Conservation (phyloP, 2,113 vertebrate species). For the Amblyopsis rosae region DNA sequence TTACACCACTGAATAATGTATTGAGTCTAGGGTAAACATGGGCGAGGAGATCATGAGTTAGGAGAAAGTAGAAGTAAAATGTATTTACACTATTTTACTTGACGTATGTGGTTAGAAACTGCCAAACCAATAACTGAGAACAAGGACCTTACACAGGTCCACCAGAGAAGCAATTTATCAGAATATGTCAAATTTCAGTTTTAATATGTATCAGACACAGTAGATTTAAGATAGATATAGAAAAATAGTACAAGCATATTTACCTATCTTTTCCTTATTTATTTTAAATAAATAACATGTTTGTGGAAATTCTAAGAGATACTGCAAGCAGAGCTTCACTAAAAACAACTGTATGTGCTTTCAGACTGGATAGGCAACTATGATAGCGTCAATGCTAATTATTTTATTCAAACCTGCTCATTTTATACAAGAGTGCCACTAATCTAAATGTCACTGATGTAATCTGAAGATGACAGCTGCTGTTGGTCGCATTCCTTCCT, state of each 20-base stretch:
- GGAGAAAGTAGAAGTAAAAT: constrained; percentile 25
- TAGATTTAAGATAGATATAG: neutral
- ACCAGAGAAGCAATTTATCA: too few relatives aligned
- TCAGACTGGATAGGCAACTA: too few relatives aligned
- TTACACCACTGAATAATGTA: constrained; percentile 48
- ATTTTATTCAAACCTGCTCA: constrained; percentile 1
- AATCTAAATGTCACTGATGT: constrained; percentile 53
- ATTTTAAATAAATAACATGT: too few relatives aligned
- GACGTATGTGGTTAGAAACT: constrained; percentile 37
- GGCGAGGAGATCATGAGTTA: neutral
- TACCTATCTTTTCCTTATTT: too few relatives aligned
- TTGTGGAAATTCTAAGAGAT: too few relatives aligned
- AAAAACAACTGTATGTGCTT: too few relatives aligned
- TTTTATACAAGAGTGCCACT: constrained; percentile 64
- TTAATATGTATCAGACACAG: too few relatives aligned
- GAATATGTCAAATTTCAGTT: too few relatives aligned
- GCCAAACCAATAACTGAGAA: constrained; percentile 30
- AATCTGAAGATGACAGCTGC: constrained; percentile 65
- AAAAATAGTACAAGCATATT: neutral
- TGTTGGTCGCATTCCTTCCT: constrained; percentile 61
- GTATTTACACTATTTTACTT: neutral
- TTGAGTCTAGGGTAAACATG: constrained; percentile 34
- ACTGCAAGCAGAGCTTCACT: neutral
- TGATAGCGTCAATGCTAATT: too few relatives aligned
- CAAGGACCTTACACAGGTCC: constrained; percentile 6